A percentile compares a stretch with the other conserved stretches of the same genome.
Conservation (phyloP, 2,113 vertebrate genomes). For the Podilymbus podiceps region DNA sequence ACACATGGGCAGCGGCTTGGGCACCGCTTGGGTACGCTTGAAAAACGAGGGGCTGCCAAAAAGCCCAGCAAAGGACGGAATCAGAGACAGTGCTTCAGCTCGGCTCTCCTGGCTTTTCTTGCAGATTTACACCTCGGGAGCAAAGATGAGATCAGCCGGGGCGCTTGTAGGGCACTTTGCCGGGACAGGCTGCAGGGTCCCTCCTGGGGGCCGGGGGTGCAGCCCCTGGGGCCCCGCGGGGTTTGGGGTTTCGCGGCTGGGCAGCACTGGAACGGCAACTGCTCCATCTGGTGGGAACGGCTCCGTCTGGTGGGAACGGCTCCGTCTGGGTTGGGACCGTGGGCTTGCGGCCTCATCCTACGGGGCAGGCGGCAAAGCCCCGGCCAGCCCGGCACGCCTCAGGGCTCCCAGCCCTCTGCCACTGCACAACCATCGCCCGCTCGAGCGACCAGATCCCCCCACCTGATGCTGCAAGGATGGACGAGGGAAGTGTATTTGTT, state of each 20-base stretch:
- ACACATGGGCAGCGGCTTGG: not conserved
- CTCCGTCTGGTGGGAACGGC: not conserved
- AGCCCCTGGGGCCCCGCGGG: not conserved
- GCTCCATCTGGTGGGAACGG: slow-evolving; percentile 74
- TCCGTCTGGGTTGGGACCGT: fast-evolving
- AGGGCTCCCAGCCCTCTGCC: not conserved
- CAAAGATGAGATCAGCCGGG: fast-evolving
- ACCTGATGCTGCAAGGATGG: not conserved
- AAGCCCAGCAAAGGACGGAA: not conserved
- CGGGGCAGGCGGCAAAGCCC: fast-evolving
- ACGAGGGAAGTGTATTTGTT: fast-evolving
- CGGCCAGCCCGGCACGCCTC: fast-evolving
- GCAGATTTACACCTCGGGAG: not conserved
- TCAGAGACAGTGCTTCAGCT: not conserved
- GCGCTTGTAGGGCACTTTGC: fast-evolving
- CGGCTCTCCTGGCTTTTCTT: fast-evolving
- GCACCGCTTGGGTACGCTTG: fast-evolving
- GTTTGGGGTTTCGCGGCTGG: not conserved
- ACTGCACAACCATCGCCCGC: fast-evolving
- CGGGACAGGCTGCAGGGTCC: not conserved
- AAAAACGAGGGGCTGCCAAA: not conserved
- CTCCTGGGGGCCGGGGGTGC: not conserved
- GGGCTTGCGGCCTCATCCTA: not conserved
- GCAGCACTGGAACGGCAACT: slow-evolving; percentile 65
- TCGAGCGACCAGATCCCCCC: not conserved